A percentile compares a stretch with the other conserved stretches of the same genome.
These are phyloP conservation scores for Cydia amplana DNA, from an alignment of 1,140 invertebrate species.

Conservation along the genomic window DNA sequence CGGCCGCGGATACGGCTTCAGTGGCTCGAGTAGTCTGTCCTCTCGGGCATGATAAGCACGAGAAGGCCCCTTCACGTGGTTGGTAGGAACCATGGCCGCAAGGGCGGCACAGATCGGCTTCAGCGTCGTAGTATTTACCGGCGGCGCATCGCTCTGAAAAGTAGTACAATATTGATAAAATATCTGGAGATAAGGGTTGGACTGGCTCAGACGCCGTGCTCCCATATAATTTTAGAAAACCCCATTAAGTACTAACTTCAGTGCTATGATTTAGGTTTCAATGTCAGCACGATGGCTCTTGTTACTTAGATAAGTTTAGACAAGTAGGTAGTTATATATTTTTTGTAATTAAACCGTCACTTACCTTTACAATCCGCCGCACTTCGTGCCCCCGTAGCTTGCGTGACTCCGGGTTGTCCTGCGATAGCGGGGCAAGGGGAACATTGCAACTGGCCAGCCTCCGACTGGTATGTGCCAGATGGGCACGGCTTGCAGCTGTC, in stretches of 20 bases:
- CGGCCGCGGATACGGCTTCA: slow-evolving; percentile 92
- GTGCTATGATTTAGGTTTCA: not conserved
- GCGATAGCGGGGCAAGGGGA: slow-evolving; percentile 92
- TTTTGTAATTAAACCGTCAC: slow-evolving; percentile 1
- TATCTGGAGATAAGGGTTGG: too few relatives aligned
- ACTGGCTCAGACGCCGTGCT: too few relatives aligned
- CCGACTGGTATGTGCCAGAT: slow-evolving; percentile 95
- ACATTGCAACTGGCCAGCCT: slow-evolving; percentile 93
- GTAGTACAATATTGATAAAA: slow-evolving; percentile 32
- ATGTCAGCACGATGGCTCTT: not conserved
- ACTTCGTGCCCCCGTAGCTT: slow-evolving; percentile 90
- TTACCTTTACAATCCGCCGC: slow-evolving; percentile 93
- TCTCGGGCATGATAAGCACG: slow-evolving; percentile 92
- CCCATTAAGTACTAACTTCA: too few relatives aligned
- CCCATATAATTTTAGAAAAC: too few relatives aligned
- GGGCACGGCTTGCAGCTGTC: slow-evolving; percentile 92
- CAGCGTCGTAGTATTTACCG: slow-evolving; percentile 94
- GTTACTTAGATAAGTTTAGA: not conserved
- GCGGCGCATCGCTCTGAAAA: slow-evolving; percentile 90
- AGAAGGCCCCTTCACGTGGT: slow-evolving; percentile 93
- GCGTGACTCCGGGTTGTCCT: slow-evolving; percentile 92
- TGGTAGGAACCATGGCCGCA: slow-evolving; percentile 98
- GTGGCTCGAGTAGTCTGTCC: slow-evolving; percentile 96
- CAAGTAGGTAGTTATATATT: too few relatives aligned
- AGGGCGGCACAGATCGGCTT: slow-evolving; percentile 90